Evolutionary conservation across 2,113 vertebrate genomes (phyloP), one percentile per base, ranked within the genome.

Genomic region (Syngnathus scovelli): DNA sequence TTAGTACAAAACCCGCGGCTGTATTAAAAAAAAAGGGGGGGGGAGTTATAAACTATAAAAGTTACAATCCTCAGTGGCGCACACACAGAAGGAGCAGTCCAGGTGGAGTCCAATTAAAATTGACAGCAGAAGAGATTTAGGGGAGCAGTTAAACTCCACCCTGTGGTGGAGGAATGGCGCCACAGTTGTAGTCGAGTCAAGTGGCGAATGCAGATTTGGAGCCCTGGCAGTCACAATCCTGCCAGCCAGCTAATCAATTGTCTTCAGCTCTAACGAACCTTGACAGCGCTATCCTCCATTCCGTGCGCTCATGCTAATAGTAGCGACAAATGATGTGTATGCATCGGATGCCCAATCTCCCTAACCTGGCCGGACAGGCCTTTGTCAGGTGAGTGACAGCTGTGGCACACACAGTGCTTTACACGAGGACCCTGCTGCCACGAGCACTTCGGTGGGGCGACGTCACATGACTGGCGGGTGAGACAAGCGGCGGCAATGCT

Each of bases 371-470:
- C 15, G 74, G 81, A 78, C 77, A 69, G 81, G 70, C 75, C 82
- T 86, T 68, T 69, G 78, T 80, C 78, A 72, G 75, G 60, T 71
- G 81, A 76, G 71, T 87, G 89, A 84, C 83, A 85, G 85, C 79
- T 71, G 80, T 77, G 86, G 86, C 83, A 82, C 76, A 77, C 76
- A 80, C 64, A 83, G 74, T 72, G 81, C 88, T 84, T 81, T 77
- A 85, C 81, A 79, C 82, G 79, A 86, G 85, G 88, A 83, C 90
- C 87, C 86, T 84, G 78, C 78, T 87, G 87, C 88, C 87, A 84
- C 39, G 38, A 79, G 62, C 69, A 43, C 79, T 88, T 86, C 77
- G 16, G 62, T 61, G 58, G 66, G 68, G 69, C 51, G n/a, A 49
- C 37, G 16, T 58, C 52, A 67, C 62, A 38, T 13, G 5, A 61